A percentile compares a stretch with the other conserved stretches of the same genome.
Evolutionary conservation across 2,113 vertebrate species (phyloP).

Genomic region (Thryonomys swinderianus): DNA sequence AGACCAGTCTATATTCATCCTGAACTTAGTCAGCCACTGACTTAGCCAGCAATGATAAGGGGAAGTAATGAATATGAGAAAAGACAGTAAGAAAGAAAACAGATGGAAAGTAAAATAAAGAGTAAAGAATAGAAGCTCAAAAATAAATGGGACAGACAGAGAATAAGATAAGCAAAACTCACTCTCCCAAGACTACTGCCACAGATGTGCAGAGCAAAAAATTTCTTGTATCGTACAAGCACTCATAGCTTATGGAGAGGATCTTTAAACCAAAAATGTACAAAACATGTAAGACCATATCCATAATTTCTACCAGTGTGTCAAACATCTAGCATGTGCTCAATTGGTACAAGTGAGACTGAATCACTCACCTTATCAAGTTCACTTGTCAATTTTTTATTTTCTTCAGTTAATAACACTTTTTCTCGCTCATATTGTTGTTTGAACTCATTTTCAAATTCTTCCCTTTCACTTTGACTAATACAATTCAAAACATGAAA

Average conservation of each 20-base stretch:
- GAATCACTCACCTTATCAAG: constrained; percentile 93
- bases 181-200: background rate
- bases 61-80: background rate
- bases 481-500: constrained; percentile 74
- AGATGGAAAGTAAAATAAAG: background rate
- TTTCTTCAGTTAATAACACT: constrained; percentile 92
- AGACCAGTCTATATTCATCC: background rate
- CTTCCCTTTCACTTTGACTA: constrained; percentile 97
- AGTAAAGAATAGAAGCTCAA: background rate
- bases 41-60: background rate
- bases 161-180: background rate
- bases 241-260: background rate
- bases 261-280: background rate
- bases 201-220: background rate
- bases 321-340: background rate
- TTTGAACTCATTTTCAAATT: constrained; percentile 95
- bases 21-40: background rate
- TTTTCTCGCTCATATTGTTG: constrained; percentile 97
- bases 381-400: constrained; percentile 95
- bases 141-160: background rate
- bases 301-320: background rate
- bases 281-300: background rate
- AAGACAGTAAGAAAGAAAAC: background rate
- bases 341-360: background rate
- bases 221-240: background rate